Evolutionary conservation across 2,113 vertebrate species (phyloP), one percentile per base, ranked within the genome.

Genomic region (Mustela nigripes): DNA sequence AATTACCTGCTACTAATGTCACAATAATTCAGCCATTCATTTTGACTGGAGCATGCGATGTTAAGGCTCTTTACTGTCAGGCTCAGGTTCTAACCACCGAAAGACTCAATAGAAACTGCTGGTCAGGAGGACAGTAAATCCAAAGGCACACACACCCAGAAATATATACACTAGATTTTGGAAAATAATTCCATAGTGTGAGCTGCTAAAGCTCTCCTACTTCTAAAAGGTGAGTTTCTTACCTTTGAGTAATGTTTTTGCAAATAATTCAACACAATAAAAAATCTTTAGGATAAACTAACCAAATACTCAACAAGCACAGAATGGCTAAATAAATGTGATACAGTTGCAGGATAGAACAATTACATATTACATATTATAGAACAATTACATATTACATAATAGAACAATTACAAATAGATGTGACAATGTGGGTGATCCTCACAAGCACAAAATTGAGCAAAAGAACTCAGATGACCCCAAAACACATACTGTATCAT

Each of bases 1-100:
- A 99, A 98, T 98, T 97, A 98, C 97, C 97, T 98, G 96, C 98
- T 99, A 98, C 96, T 98, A 98, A 98, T 67, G 98, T 98, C 98
- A 98, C 86, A 98, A 97, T 98, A 98, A 99, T 98, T 98, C 95
- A 98, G 88, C 91, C 84, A 89, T 98, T 98, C 95, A 95, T 98
- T 97, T 98, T 98, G 98, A 98, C 94, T 89, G 96, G 95, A 98
- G 91, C 96, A 5, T 80, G 79, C 87, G 96, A 86, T 60, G 39
- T 86, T 31, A 85, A 0, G 0, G 67, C 91, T 97, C 24, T 81
- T 91, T 79, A 39, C 91, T 95, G 97, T 97, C 97, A 97, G 88
- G 74, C 87, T 87, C 74, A 26, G 79, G 95, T 98, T 97, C 96
- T 80, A 92, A 94, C 86, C 62, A 65, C 28, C 85, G 94, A 98